Evolutionary conservation across 2,113 vertebrate genomes (phyloP).

Genomic region (Rhea pennata): DNA sequence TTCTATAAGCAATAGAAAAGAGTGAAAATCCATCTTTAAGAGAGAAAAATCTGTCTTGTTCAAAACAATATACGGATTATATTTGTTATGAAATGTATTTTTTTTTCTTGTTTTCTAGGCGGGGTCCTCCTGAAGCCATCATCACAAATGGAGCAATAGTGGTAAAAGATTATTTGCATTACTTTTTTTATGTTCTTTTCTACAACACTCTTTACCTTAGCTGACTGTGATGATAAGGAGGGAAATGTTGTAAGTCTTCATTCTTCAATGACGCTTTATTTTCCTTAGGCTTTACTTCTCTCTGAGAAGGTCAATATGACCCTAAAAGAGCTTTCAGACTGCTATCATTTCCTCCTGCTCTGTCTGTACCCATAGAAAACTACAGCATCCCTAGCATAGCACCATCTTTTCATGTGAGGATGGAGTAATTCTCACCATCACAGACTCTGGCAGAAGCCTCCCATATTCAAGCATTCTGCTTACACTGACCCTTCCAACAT

Average conservation of each 20-base stretch:
- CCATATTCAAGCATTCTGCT: neutral
- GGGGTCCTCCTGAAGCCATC: slow-evolving; percentile 44
- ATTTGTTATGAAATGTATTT: neutral
- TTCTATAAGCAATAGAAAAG: neutral
- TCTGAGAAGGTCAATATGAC: neutral
- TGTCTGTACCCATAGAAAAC: neutral
- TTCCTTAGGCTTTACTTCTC: neutral
- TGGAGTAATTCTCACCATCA: neutral
- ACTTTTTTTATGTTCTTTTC: neutral
- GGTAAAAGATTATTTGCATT: slow-evolving; percentile 49
- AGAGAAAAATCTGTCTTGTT: neutral
- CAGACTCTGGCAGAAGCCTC: neutral
- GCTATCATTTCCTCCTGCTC: neutral
- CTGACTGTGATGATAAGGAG: neutral
- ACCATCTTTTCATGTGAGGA: neutral
- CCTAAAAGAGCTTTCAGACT: neutral
- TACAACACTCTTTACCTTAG: neutral
- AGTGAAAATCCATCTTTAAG: neutral
- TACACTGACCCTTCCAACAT: neutral
- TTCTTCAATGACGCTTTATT: neutral
- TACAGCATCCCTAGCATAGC: neutral
- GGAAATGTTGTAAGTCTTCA: neutral
- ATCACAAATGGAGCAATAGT: slow-evolving; percentile 64
- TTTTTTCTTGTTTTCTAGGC: slow-evolving; percentile 51
- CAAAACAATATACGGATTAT: neutral